phyloP scores from a whole-genome alignment of 2,113 vertebrate genomes.

The Entomyzon cyanotis region DNA sequence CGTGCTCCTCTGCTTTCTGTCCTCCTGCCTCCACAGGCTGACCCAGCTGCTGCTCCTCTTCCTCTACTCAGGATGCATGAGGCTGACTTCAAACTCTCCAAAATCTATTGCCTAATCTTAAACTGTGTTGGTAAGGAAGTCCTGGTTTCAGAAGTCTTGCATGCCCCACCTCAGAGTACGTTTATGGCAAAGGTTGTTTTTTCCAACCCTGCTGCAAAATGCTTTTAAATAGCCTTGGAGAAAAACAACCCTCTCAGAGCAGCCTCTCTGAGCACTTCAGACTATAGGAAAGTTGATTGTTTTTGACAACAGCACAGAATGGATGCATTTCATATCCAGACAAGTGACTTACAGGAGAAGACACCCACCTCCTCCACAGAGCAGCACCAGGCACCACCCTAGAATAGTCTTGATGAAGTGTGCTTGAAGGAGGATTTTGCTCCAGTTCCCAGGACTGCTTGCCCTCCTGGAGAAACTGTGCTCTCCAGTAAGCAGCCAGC shows the following conservation, averaged over 20 bases:
- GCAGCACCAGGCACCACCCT: neutral
- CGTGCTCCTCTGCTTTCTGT: neutral
- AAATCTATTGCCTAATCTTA: neutral
- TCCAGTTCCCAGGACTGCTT: neutral
- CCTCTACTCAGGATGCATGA: neutral
- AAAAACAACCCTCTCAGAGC: neutral
- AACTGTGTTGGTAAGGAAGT: neutral
- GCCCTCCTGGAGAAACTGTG: neutral
- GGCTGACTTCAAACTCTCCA: neutral
- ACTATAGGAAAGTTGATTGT: neutral
- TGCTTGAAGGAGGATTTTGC: neutral
- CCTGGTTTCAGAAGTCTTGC: neutral
- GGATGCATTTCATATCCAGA: neutral
- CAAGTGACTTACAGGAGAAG: neutral
- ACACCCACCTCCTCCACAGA: neutral
- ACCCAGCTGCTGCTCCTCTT: neutral
- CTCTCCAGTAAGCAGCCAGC: neutral
- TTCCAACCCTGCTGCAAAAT: neutral
- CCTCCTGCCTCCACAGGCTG: neutral
- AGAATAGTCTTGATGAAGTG: neutral
- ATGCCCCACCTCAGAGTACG: neutral
- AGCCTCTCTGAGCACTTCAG: neutral
- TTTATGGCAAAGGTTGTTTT: neutral
- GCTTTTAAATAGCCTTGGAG: neutral
- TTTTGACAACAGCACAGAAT: neutral